These are phyloP conservation scores for Gonocerus acuteangulatus DNA, from an alignment of 2,888 invertebrate species.

Conservation along the genomic window DNA sequence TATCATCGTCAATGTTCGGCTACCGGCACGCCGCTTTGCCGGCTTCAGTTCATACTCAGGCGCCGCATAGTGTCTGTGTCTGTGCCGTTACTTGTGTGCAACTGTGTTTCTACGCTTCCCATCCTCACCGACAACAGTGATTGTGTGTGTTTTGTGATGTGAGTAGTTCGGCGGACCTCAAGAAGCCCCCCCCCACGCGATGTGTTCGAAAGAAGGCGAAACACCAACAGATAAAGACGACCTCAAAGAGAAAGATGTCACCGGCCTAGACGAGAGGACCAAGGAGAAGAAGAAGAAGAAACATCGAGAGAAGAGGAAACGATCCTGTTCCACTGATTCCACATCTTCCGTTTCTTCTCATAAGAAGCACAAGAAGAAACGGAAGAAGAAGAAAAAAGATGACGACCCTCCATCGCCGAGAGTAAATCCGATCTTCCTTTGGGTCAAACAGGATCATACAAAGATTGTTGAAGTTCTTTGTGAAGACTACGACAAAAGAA, in stretches of 20 bases:
- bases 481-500: conserved; percentile 79
- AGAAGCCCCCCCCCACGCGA: background rate
- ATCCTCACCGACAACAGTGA: background rate
- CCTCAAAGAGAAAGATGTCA: background rate
- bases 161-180: background rate
- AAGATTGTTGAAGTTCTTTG: conserved; percentile 75
- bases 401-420: conserved; percentile 50
- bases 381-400: conserved; percentile 37
- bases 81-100: background rate
- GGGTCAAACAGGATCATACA: conserved; percentile 73
- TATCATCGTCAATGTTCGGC: conserved; percentile 4
- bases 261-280: background rate
- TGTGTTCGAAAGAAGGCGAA: conserved; percentile 14
- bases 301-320: conserved; percentile 38
- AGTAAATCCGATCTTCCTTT: conserved; percentile 75
- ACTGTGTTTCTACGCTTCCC: conserved; percentile 4
- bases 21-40: conserved; percentile 1
- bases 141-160: conserved; percentile 22
- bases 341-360: conserved; percentile 37
- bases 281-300: conserved; percentile 28
- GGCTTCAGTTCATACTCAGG: conserved; percentile 11
- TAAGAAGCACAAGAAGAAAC: conserved; percentile 45
- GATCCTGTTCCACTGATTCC: conserved; percentile 40
- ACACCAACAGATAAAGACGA: conserved; percentile 13
- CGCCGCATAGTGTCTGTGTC: background rate